Base-by-base conservation (phyloP, 2,797 vertebrate genomes). In the Gadopsis bispinosus region DNA sequence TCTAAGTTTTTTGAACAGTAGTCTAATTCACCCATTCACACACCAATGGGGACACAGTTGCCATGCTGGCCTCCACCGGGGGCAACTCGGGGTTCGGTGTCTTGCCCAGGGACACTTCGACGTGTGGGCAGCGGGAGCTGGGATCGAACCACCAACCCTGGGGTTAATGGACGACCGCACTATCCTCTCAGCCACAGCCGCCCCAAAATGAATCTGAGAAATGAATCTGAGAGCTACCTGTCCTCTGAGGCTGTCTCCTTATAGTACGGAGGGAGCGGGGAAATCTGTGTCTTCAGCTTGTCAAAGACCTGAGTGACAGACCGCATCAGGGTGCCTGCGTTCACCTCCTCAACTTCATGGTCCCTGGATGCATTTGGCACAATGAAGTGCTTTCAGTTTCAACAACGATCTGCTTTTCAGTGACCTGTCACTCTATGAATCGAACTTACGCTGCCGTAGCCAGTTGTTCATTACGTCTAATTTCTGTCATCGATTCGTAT, bases 251-350 rank as follows among this genome's bases (percentile, higher is more conserved):
- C 3, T 5, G 35, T 5, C 37, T 85, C 87, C 48, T 88, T 80
- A 4, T 16, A 1, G 51, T 10, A 84, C 0, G 41, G 0, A 7
- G 85, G n/a, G 43, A 69, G 16, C 0, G 79, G 61, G 0, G 79
- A 74, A 54, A 31, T 89, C 76, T 63, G 87, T 56, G 51, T 93
- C 83, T 84, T 95, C 79, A 88, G 2, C 62, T 39, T 87, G n/a
- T 87, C 56, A 19, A 63, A 93, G 47, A 41, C 17, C 35, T 81
- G 26, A 37, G 11, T 77, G 60, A 89, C 64, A 3, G 80, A 69
- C 29, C 54, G 80, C 84, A 90, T 58, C 54, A 93, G 75, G n/a
- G 50, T 87, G 54, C 70, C n/a, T 0, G 13, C n/a, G 12, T n/a
- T 63, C 3, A 29, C 43, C 4, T 45, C 37, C 16, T 55, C 66